These are phyloP conservation scores for Adelges cooleyi DNA, from an alignment of 1,140 invertebrate genomes.

Conservation along the genomic window DNA sequence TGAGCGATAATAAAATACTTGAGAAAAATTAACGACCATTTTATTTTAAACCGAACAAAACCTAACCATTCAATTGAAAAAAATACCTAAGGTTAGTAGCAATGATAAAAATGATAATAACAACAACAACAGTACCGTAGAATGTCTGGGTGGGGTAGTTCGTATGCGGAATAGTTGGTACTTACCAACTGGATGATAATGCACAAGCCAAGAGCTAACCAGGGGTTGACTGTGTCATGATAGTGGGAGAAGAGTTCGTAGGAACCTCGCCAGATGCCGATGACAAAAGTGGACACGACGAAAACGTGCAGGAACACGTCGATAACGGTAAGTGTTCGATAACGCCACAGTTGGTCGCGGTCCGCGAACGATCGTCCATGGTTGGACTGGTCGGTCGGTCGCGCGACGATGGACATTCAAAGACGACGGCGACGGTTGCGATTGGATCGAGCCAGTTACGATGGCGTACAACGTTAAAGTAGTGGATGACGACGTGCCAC, in stretches of 20 bases:
- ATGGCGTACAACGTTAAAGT: background rate
- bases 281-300: conserved; percentile 62
- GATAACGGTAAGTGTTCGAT: conserved; percentile 40
- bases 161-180: background rate
- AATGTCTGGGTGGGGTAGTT: too few relatives aligned
- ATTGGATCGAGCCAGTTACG: background rate
- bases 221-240: conserved; percentile 40
- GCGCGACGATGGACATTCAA: background rate
- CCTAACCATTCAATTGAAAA: too few relatives aligned
- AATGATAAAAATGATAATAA: too few relatives aligned
- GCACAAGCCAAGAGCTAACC: conserved; percentile 20
- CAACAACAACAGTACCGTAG: too few relatives aligned
- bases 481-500: background rate
- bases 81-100: too few relatives aligned
- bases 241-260: conserved; percentile 65
- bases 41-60: too few relatives aligned
- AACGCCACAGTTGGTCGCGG: background rate
- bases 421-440: background rate
- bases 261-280: conserved; percentile 72
- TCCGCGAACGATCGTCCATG: background rate
- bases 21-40: too few relatives aligned
- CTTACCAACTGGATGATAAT: conserved; percentile 26
- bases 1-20: too few relatives aligned
- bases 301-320: conserved; percentile 60
- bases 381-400: background rate